phyloP scores from a whole-genome alignment of 2,888 invertebrate species.

The Tipula helvola region DNA sequence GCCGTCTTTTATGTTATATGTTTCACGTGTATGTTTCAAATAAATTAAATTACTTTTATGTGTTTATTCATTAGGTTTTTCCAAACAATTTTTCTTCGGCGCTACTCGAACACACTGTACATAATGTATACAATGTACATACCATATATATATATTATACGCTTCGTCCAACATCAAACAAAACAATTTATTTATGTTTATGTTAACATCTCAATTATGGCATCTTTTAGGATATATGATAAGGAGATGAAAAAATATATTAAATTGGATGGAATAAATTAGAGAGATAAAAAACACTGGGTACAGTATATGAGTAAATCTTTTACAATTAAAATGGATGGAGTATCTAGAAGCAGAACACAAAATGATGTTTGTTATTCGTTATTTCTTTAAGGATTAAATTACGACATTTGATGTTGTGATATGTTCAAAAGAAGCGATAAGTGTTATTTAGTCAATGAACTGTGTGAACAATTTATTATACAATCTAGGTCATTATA shows the following conservation, averaged over 20 bases:
- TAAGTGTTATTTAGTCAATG: not conserved
- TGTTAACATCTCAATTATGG: not conserved
- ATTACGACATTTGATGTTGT: not conserved
- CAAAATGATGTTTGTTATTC: not conserved
- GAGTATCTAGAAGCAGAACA: not conserved
- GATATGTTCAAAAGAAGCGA: not conserved
- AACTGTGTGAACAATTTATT: not conserved
- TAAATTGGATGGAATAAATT: not conserved
- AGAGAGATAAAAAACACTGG: not conserved
- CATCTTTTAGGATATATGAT: not conserved
- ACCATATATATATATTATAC: not conserved
- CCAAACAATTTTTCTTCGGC: not conserved
- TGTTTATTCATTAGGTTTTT: not conserved
- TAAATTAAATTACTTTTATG: not conserved
- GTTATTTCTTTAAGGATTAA: not conserved
- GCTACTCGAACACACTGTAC: not conserved
- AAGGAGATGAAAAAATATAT: not conserved
- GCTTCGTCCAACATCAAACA: not conserved
- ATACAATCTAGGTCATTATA: not conserved
- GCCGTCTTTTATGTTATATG: not conserved
- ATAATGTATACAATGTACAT: not conserved
- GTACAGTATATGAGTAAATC: not conserved
- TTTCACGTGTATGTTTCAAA: not conserved
- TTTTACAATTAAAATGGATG: not conserved
- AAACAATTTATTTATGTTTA: slow-evolving; percentile 4